Evolutionary conservation across 1,140 invertebrate species (phyloP).

Genomic region (Leguminivora glycinivorella): DNA sequence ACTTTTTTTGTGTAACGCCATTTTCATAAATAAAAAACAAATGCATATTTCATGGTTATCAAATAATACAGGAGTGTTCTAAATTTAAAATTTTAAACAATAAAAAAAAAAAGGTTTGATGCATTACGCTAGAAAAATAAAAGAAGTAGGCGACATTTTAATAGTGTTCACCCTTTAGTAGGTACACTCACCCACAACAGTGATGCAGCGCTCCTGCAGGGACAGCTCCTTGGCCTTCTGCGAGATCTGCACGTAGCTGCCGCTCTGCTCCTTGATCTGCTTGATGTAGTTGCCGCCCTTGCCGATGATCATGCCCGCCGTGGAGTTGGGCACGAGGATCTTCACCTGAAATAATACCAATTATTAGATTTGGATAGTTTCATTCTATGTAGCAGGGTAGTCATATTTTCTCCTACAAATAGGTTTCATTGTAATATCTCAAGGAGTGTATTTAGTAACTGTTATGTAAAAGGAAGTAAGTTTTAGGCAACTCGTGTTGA

Average conservation of each 20-base stretch:
- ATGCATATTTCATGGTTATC: no score
- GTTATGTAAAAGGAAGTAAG: neutral
- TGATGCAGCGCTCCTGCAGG: conserved; percentile 97
- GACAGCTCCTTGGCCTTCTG: conserved; percentile 98
- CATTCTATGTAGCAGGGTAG: neutral
- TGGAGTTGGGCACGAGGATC: conserved; percentile 98
- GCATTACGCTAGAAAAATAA: no score
- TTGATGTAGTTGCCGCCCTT: conserved; percentile 99
- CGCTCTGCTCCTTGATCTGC: conserved; percentile 98
- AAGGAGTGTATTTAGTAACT: neutral
- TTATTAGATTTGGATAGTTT: conserved; percentile 18
- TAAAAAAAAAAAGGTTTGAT: no score
- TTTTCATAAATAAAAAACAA: no score
- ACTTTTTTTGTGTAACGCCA: no score
- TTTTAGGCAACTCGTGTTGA: neutral
- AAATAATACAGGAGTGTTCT: no score
- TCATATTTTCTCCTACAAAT: neutral
- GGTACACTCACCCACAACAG: conserved; percentile 90
- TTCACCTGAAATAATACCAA: conserved; percentile 85
- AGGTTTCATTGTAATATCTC: neutral
- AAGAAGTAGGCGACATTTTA: no score
- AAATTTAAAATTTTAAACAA: no score
- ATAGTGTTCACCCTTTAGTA: no score
- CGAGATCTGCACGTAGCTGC: conserved; percentile 98
- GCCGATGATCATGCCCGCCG: conserved; percentile 99